Base-by-base conservation (phyloP, 35 echinoderm and acorn worm genomes). In the Apostichopus japonicus region DNA sequence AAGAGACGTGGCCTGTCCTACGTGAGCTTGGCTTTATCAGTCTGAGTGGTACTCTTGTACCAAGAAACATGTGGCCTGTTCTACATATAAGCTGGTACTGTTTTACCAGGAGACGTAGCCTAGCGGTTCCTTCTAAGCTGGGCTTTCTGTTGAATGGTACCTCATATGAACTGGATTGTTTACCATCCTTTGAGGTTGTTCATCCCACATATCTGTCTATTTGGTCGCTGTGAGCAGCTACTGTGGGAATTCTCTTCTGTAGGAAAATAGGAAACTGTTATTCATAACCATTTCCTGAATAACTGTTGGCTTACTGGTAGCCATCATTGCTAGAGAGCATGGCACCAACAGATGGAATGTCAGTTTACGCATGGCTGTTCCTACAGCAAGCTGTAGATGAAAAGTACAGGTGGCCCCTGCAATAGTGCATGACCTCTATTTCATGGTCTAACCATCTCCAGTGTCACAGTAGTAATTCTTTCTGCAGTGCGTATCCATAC, bases 401-500 rank as follows among this genome's bases (percentile, higher is more conserved):
- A 84, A 84, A 84, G 81, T 84, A 16, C 81, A 84, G 81, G 81
- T 84, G 81, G 81, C 81, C 56, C 55, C 81, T 84, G 54, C 81
- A 84, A 84, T 84, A 84, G 81, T 84, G 81, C 81, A 84, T 84
- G 81, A 84, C 81, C 81, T 57, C 81, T 58, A 21, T n/a, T 58
- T 84, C 81, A 84, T 84, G 81, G 81, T 84, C 81, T 84, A 84
- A 84, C 17, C 8, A 8, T 10, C 17, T 57, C 53, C 57, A 54
- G 81, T 54, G 81, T 84, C 81, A 58, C 16, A 62, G 81, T 84
- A 57, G 23, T 84, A 84, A 84, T 84, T 84, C 54, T 53, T 84
- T 84, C 57, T 24, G 55, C 81, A 84, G 81, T 84, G 54, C 51
- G 16, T 54, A 84, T 84, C 81, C 56, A 84, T 22, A 19, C n/a